phyloP scores from a whole-genome alignment of 2,888 invertebrate species.

The Tenthredo mesomela region DNA sequence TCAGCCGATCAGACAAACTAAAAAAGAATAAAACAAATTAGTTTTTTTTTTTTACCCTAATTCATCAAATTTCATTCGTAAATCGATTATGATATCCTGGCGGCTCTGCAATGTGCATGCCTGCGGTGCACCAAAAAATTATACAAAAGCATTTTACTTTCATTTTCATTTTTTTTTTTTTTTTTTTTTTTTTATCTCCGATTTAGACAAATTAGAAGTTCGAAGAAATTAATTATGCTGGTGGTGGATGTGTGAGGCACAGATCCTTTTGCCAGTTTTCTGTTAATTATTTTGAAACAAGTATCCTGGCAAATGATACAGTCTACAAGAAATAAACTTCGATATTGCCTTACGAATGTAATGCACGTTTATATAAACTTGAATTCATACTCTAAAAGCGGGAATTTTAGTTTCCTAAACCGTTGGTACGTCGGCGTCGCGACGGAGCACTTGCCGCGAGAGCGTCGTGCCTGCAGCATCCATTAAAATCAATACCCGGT shows the following conservation, averaged over 20 bases:
- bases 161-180: no score
- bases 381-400: neutral
- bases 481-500: constrained; percentile 70
- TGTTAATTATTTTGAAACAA: neutral
- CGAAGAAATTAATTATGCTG: neutral
- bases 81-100: neutral
- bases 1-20: neutral
- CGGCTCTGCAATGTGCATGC: neutral
- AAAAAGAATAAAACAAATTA: neutral
- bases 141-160: neutral
- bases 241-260: neutral
- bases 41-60: neutral
- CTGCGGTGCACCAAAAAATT: neutral
- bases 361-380: neutral
- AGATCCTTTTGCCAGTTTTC: no score
- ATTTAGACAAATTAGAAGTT: neutral
- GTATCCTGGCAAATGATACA: neutral
- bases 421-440: constrained; percentile 24
- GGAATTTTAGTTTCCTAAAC: neutral
- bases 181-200: no score
- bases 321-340: neutral
- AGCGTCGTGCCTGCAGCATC: constrained; percentile 63
- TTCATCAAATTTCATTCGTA: neutral
- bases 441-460: constrained; percentile 42
- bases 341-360: neutral